Conservation (phyloP, 2,113 vertebrate species). For the Pipra filicauda region DNA sequence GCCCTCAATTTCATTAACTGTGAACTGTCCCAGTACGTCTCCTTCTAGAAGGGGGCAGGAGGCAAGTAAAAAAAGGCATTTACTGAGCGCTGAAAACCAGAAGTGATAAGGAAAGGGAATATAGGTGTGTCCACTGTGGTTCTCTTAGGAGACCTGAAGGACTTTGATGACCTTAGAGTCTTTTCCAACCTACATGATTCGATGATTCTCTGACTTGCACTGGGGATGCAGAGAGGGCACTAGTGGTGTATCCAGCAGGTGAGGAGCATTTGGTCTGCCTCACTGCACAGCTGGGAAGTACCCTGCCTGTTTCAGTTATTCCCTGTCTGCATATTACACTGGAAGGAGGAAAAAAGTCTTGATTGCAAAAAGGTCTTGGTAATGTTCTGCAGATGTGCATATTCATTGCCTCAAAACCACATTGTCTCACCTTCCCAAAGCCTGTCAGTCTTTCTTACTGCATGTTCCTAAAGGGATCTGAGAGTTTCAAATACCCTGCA, state of each 20-base stretch:
- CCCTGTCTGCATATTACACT: not conserved
- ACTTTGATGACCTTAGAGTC: not conserved
- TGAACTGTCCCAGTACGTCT: slow-evolving; percentile 87
- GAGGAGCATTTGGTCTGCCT: not conserved
- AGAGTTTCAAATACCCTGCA: not conserved
- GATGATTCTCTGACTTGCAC: not conserved
- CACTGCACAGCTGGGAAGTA: not conserved
- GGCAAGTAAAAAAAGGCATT: not conserved
- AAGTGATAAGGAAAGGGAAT: not conserved
- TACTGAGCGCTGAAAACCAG: not conserved
- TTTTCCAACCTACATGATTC: not conserved
- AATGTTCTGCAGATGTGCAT: not conserved
- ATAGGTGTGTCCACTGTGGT: accelerated
- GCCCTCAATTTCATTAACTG: slow-evolving; percentile 79
- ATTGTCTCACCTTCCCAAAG: not conserved
- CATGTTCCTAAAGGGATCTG: not conserved
- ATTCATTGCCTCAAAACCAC: slow-evolving; percentile 32
- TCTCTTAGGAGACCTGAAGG: not conserved
- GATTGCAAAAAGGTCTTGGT: not conserved
- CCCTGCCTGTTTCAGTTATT: not conserved
- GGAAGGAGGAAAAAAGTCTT: not conserved
- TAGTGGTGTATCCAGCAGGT: not conserved
- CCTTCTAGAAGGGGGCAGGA: slow-evolving; percentile 78
- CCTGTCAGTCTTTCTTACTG: not conserved
- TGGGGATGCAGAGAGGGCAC: not conserved